Percentiles rank a stretch among this genome's conserved stretches.
Evolutionary conservation across 1,140 invertebrate genomes (phyloP).

Genomic region (Melitaea cinxia): DNA sequence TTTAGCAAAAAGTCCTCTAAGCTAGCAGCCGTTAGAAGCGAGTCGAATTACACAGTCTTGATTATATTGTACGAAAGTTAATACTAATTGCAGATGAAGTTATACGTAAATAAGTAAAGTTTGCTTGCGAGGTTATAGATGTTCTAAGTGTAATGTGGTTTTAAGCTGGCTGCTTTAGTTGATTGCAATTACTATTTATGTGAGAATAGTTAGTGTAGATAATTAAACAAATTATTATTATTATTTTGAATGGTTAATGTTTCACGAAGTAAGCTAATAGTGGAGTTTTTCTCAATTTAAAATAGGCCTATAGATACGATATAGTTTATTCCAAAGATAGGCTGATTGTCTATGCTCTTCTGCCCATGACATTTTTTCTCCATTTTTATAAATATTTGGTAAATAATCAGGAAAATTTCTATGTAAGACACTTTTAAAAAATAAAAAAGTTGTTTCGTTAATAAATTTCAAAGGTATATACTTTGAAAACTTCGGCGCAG

Average conservation of each 20-base stretch:
- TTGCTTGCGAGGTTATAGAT: neutral
- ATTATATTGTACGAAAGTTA: conserved; percentile 16
- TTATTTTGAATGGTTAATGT: too few relatives aligned
- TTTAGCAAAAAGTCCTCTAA: conserved; percentile 17
- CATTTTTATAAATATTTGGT: too few relatives aligned
- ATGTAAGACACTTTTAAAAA: too few relatives aligned
- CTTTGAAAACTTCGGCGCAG: conserved; percentile 20
- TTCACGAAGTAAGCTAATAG: too few relatives aligned
- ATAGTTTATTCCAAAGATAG: too few relatives aligned
- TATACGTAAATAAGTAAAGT: conserved; percentile 9
- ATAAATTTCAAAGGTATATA: conserved; percentile 24
- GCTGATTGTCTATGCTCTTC: too few relatives aligned
- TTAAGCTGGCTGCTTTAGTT: neutral
- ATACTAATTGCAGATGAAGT: conserved; percentile 20
- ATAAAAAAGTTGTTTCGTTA: conserved; percentile 25
- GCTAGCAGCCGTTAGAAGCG: conserved; percentile 7
- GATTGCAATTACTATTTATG: neutral
- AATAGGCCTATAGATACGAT: too few relatives aligned
- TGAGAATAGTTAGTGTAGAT: neutral
- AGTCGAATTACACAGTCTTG: conserved; percentile 8
- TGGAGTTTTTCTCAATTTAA: too few relatives aligned
- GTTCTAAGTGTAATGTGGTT: neutral
- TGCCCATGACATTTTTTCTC: too few relatives aligned
- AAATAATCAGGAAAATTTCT: too few relatives aligned
- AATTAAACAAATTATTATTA: conserved; percentile 9